These are phyloP conservation scores for Antedon mediterranea DNA, from an alignment of 53 echinoderm and acorn worm genomes.

Conservation along the genomic window DNA sequence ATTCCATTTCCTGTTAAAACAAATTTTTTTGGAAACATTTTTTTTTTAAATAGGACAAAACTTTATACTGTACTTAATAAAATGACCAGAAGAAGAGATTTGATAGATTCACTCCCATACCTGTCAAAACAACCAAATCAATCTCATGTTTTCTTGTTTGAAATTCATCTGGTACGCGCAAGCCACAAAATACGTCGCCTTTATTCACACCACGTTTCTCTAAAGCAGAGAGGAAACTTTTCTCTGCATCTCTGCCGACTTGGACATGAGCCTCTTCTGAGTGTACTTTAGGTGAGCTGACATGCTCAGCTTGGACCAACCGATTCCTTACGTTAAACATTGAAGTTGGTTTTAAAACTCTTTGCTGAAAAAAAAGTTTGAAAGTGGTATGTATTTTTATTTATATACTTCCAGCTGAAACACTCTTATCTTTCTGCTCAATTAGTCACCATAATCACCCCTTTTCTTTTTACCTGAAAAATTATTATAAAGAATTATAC, in stretches of 20 bases:
- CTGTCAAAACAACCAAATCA: conserved; percentile 70
- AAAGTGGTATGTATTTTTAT: no score
- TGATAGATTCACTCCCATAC: no score
- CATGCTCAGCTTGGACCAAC: conserved; percentile 77
- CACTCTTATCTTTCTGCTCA: no score
- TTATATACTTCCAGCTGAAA: no score
- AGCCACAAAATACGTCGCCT: conserved; percentile 46
- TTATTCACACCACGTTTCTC: conserved; percentile 39
- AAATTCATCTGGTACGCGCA: conserved; percentile 76
- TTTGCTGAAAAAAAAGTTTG: not conserved
- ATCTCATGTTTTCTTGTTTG: conserved; percentile 81
- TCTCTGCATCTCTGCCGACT: conserved; percentile 72
- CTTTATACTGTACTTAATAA: no score
- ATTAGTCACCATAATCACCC: no score
- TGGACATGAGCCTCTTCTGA: conserved; percentile 55
- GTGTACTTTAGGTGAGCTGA: conserved; percentile 46
- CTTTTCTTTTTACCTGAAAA: no score
- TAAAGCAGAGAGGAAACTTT: conserved; percentile 35
- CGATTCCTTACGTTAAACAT: conserved; percentile 58
- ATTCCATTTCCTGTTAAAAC: conserved; percentile 53
- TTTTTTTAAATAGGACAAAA: no score
- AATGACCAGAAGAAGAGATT: not conserved
- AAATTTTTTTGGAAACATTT: no score
- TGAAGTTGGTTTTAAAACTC: not conserved
- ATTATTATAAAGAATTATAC: no score